Conservation (phyloP, 2,113 vertebrate genomes). For the Ivindomyrus marchei region DNA sequence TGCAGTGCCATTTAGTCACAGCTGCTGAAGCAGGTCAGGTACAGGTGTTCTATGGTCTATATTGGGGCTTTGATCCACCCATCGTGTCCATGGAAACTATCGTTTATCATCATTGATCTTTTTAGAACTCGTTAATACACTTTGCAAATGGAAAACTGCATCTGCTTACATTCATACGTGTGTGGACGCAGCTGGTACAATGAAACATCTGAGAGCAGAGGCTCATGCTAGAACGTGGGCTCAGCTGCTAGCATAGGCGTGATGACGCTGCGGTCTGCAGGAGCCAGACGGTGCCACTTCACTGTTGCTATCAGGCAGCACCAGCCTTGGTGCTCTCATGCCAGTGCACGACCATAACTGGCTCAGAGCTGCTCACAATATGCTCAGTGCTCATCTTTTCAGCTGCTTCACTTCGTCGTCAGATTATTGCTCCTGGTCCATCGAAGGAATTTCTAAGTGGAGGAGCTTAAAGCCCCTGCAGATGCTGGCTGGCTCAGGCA, state of each 20-base stretch:
- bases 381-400: background rate
- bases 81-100: background rate
- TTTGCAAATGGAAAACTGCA: background rate
- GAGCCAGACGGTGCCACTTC: background rate
- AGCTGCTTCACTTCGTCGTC: background rate
- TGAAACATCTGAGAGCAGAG: background rate
- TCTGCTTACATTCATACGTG: constrained; percentile 11
- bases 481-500: background rate
- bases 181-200: background rate
- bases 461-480: background rate
- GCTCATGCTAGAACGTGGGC: background rate
- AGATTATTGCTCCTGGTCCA: background rate
- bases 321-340: background rate
- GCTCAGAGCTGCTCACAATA: background rate
- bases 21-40: background rate
- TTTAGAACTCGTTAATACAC: background rate
- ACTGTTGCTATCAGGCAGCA: background rate
- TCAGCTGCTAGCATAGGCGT: background rate
- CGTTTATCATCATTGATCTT: background rate
- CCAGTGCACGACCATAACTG: background rate
- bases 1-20: background rate
- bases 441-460: background rate
- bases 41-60: background rate
- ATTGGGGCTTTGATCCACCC: background rate
- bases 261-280: background rate